phyloP scores from a whole-genome alignment of 2,888 invertebrate genomes.

The Hetaerina titia region DNA sequence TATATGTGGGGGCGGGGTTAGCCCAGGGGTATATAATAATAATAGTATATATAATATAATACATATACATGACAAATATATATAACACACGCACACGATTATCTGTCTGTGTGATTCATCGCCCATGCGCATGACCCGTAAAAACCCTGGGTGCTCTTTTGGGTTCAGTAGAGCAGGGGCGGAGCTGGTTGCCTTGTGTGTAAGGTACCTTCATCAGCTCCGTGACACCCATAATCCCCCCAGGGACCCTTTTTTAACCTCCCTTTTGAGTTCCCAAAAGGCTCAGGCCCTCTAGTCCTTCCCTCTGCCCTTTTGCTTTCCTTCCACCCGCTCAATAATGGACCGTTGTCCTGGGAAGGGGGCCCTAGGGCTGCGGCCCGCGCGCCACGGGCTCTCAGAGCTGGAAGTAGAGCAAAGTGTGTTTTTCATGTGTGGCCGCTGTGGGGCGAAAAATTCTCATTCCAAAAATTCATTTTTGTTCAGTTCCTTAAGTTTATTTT shows the following conservation, averaged over 20 bases:
- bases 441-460: no score
- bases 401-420: no score
- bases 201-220: neutral
- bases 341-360: neutral
- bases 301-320: neutral
- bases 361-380: neutral
- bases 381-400: no score
- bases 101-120: neutral
- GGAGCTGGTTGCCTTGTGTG: neutral
- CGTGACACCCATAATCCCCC: neutral
- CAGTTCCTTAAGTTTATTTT: no score
- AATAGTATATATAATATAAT: no score
- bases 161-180: neutral
- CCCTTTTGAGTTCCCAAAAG: neutral
- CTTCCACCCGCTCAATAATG: neutral
- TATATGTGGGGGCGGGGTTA: no score
- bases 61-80: no score
- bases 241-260: neutral
- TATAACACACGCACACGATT: no score
- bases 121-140: neutral
- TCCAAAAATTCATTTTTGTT: no score
- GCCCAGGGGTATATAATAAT: no score
- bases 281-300: neutral
- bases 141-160: neutral
- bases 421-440: no score